phyloP scores from a whole-genome alignment of 2,888 invertebrate species.

The Notodonta ziczac region DNA sequence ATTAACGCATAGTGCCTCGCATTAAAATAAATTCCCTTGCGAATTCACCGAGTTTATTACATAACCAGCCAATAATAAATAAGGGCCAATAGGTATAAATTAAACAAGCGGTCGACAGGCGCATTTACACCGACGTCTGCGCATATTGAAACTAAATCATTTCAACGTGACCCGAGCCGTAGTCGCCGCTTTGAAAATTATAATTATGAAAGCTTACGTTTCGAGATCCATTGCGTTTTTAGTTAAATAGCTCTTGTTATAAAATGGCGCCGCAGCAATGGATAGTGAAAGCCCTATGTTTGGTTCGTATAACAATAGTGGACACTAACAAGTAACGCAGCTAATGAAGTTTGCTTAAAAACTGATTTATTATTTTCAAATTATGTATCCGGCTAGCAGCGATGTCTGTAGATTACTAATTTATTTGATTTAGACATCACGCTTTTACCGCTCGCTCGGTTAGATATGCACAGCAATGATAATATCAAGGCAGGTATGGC shows the following conservation, averaged over 20 bases:
- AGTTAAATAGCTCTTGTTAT: background rate
- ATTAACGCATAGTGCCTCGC: conserved; percentile 44
- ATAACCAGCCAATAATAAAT: conserved; percentile 68
- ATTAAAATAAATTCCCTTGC: conserved; percentile 66
- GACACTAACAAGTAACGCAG: conserved; percentile 58
- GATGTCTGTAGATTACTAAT: conserved; percentile 49
- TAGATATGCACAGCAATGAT: conserved; percentile 28
- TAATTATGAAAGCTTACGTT: conserved; percentile 36
- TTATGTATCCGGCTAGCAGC: conserved; percentile 47
- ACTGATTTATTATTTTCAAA: conserved; percentile 66
- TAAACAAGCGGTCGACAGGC: conserved; percentile 59
- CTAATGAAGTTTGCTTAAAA: conserved; percentile 77
- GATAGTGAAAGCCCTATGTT: conserved; percentile 17
- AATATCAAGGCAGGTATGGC: conserved; percentile 23
- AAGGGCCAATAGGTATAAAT: conserved; percentile 72
- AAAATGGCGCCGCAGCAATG: conserved; percentile 14
- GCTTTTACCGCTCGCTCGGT: conserved; percentile 33
- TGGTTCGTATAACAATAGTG: conserved; percentile 11
- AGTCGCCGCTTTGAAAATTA: conserved; percentile 25
- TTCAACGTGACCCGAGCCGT: conserved; percentile 60
- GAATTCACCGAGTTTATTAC: conserved; percentile 65
- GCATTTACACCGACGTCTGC: conserved; percentile 66
- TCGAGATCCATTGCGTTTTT: conserved; percentile 20
- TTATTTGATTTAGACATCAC: conserved; percentile 57
- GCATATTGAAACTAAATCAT: conserved; percentile 79